Base-by-base conservation (phyloP, 2,888 invertebrate genomes). In the Plagodis dolabraria region DNA sequence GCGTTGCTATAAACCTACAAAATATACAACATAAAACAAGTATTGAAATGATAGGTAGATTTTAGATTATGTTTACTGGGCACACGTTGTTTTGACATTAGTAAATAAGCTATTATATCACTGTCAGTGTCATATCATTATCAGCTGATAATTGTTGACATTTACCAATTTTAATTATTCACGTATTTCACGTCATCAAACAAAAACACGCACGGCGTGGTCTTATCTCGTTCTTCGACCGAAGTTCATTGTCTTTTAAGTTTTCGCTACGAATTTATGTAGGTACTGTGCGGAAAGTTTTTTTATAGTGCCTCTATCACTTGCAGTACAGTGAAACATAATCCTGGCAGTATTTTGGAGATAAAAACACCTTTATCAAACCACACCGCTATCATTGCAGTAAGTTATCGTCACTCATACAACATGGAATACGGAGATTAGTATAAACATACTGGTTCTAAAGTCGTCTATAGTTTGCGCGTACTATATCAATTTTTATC, bases 351-450 rank as follows among this genome's bases (percentile, higher is more conserved):
- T 12, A 42, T 34, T 40, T 49, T 55, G 38, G 33, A 59, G 57
- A 54, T 63, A 60, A 53, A 60, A 53, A 49, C 47, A 7, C 56
- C 53, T 59, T 47, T 53, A 63, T 54, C 46, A 60, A 57, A 64
- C 44, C 43, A 47, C 63, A 53, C 53, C 64, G 57, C 49, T 67
- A 67, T 60, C 60, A 49, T 61, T 55, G 51, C 64, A 59, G 67
- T 69, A 69, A 69, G 69, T 67, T 67, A 61, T 60, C 65, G 47
- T 33, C 33, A 42, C 47, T 38, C 7, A 38, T 9, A 38, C 38
- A 4, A 22, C 38, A 38, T 38, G 9, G 38, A 8, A 12, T 5
- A 42, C 36, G 36, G 11, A 43, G 34, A 45, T 42, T 56, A 22
- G 49, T 52, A 44, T 53, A n/a, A 51, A 46, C 57, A 49, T 47